phyloP scores from a whole-genome alignment of 2,797 vertebrate genomes.

The Semaprochilodus insignis region DNA sequence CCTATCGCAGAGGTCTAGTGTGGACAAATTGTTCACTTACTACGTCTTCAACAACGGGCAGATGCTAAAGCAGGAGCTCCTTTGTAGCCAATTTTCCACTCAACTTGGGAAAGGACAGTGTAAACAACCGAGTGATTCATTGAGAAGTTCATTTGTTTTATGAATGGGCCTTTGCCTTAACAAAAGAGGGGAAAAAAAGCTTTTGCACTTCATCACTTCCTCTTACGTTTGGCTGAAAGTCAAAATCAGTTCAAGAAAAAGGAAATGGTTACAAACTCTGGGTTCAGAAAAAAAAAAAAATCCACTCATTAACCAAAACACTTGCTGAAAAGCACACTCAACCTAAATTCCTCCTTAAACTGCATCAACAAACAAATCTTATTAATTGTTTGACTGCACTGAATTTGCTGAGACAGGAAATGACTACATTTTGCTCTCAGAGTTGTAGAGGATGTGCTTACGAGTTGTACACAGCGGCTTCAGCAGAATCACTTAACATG shows the following conservation, averaged over 20 bases:
- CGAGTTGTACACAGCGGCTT: too few species aligned
- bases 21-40: background rate
- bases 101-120: background rate
- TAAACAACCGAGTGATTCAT: background rate
- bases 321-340: background rate
- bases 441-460: background rate
- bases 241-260: constrained; percentile 24
- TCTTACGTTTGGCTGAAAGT: constrained; percentile 27
- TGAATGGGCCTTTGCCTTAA: constrained; percentile 47
- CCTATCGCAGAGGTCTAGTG: too few species aligned
- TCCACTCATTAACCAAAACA: background rate
- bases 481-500: background rate
- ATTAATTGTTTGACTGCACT: background rate
- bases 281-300: background rate
- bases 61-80: background rate
- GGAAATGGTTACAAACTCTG: constrained; percentile 34
- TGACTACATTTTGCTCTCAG: background rate
- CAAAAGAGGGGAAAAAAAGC: background rate
- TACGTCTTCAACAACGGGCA: background rate
- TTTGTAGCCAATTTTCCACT: background rate
- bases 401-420: background rate
- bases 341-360: background rate
- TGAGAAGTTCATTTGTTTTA: constrained; percentile 27
- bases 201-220: constrained; percentile 46
- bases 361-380: background rate